Conservation (phyloP, 2,797 vertebrate genomes). For the Pantherophis alleghaniensis region DNA sequence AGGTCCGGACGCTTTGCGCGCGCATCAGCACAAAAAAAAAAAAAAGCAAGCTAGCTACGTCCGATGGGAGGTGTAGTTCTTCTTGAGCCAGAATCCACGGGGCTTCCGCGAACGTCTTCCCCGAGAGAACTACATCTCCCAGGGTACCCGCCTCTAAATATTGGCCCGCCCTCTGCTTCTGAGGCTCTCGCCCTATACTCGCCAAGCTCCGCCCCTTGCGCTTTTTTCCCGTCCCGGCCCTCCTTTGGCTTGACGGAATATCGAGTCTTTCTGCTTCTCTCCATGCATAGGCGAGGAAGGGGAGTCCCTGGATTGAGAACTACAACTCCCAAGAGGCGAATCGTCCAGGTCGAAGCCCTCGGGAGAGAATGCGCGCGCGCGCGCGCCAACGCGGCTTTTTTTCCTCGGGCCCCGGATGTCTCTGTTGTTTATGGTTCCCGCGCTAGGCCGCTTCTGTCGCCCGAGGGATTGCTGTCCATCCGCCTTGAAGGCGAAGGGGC, state of each 20-base stretch:
- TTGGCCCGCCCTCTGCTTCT: neutral
- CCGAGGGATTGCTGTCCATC: neutral
- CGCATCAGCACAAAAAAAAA: neutral
- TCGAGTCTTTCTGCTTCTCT: neutral
- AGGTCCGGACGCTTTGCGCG: neutral
- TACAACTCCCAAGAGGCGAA: neutral
- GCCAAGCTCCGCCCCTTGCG: neutral
- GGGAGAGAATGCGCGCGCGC: neutral
- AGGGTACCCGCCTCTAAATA: neutral
- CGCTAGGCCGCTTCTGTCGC: neutral
- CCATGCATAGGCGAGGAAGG: neutral
- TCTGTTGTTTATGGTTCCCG: neutral
- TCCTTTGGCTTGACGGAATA: neutral
- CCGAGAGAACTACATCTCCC: neutral
- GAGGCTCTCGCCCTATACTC: neutral
- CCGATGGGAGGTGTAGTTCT: conserved; percentile 2
- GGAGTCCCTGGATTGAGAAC: neutral
- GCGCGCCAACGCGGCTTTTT: neutral
- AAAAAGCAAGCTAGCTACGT: accelerated
- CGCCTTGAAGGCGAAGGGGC: neutral
- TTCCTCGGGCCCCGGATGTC: neutral
- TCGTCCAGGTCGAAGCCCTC: too few relatives aligned
- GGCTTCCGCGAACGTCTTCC: neutral
- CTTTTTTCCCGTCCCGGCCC: too few relatives aligned
- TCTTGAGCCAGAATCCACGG: too few relatives aligned